Evolutionary conservation across 1,140 invertebrate species (phyloP), one percentile per base, ranked within the genome.

Genomic region (Drosophila jambulina): DNA sequence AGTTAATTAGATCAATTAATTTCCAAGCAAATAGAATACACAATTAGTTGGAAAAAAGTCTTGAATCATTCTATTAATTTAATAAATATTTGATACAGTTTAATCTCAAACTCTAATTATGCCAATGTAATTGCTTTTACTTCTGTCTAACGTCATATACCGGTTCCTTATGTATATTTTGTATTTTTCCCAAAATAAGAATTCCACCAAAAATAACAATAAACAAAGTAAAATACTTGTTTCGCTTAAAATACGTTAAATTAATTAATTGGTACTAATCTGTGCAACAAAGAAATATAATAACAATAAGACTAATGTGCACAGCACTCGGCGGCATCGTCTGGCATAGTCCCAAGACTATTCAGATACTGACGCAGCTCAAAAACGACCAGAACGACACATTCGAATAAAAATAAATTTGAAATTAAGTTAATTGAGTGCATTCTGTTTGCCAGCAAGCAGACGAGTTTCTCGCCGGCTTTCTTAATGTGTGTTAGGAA

Each of bases 181-280:
- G 25, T 42, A 72, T 21, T 51, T 68, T 19, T 38, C 17, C 13
- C 34, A 21, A 48, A 51, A 71, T 69, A 70, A 70, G 32, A 29
- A 59, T 49, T 49, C 23, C 4, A 23, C 34, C 23, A 57, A 40
- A 61, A 57, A 64, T 51, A 65, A 54, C 36, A 51, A 58, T 19
- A 64, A 76, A 42, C 25, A 38, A 58, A 15, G 42, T n/a, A 21
- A 80, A 71, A 83, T 80, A 80, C 82, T 80, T 65, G 81, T 83
- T 82, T 82, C 42, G 56, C 78, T 74, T 61, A 45, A 72, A 72
- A 78, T 72, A 78, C 43, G 53, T 71, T 64, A 72, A 63, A 61
- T 42, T 69, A 80, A 80, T 84, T 84, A 75, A 83, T 76, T 65
- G 61, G 60, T 61, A 75, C 53, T 77, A 85, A 80, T 65, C 74